Conservation (phyloP, 2,888 invertebrate species). For the Thecophora atra region DNA sequence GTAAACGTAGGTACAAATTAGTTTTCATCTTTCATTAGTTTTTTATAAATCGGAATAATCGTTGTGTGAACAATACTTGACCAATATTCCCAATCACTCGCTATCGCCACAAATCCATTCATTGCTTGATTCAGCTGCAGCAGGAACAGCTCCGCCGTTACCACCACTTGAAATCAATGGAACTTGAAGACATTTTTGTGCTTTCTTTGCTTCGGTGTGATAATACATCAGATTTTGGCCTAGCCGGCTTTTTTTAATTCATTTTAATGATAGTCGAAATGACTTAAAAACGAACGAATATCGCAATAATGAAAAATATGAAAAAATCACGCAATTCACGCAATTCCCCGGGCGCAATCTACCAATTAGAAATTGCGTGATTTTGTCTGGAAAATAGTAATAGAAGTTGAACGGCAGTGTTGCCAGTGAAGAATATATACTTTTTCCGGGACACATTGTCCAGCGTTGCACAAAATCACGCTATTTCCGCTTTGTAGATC, state of each 20-base stretch:
- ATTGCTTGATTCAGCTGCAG: slow-evolving; percentile 44
- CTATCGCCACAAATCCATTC: slow-evolving; percentile 60
- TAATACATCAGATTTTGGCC: too few relatives aligned
- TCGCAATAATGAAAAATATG: too few relatives aligned
- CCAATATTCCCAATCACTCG: slow-evolving; percentile 61
- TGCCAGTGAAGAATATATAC: too few relatives aligned
- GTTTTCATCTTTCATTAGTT: slow-evolving; percentile 25
- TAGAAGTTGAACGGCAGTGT: too few relatives aligned
- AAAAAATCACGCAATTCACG: too few relatives aligned
- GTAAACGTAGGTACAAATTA: slow-evolving; percentile 48
- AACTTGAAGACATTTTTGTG: slow-evolving; percentile 42
- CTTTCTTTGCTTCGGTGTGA: background rate
- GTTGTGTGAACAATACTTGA: slow-evolving; percentile 44
- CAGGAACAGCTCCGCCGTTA: slow-evolving; percentile 37
- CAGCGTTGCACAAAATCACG: too few relatives aligned
- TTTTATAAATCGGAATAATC: background rate
- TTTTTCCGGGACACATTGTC: too few relatives aligned
- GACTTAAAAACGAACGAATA: too few relatives aligned
- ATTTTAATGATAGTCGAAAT: background rate
- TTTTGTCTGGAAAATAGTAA: too few relatives aligned
- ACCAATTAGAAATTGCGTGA: too few relatives aligned
- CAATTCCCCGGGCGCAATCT: too few relatives aligned
- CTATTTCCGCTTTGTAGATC: too few relatives aligned
- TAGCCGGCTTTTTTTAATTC: background rate
- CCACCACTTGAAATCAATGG: slow-evolving; percentile 32